Conservation (phyloP, 2,888 invertebrate genomes). For the Chrysina gloriosa region DNA sequence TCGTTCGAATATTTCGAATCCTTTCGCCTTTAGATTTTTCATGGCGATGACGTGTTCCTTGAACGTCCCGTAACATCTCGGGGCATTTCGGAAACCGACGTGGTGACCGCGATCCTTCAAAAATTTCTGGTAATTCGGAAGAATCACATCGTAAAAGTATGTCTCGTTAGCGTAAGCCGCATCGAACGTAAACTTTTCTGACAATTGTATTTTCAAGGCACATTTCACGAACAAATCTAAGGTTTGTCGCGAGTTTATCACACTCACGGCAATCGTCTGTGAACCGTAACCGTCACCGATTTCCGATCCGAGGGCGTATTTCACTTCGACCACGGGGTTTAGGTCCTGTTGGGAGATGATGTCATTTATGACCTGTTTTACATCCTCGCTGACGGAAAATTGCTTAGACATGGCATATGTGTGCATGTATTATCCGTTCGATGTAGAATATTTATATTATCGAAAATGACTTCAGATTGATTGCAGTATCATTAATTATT, state of each 20-base stretch:
- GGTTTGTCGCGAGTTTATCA: background rate
- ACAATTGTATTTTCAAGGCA: conserved; percentile 9
- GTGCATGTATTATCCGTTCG: too few relatives aligned
- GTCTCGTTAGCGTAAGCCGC: conserved; percentile 42
- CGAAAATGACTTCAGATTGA: too few relatives aligned
- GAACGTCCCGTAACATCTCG: conserved; percentile 28
- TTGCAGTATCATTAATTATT: too few relatives aligned
- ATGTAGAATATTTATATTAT: too few relatives aligned
- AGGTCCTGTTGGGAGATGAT: background rate
- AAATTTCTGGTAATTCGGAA: conserved; percentile 36
- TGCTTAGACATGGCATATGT: too few relatives aligned
- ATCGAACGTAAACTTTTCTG: background rate
- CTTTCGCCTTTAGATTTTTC: conserved; percentile 59
- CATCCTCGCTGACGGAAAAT: conserved; percentile 2
- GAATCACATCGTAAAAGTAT: conserved; percentile 40
- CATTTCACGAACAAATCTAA: conserved; percentile 37
- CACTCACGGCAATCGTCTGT: conserved; percentile 39
- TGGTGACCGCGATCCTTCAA: conserved; percentile 26
- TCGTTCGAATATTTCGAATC: conserved; percentile 59
- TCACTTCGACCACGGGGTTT: background rate
- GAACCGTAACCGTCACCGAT: conserved; percentile 45
- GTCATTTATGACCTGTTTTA: background rate
- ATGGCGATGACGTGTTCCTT: conserved; percentile 46
- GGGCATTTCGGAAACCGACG: conserved; percentile 14
- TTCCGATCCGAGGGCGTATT: conserved; percentile 10